Percentiles rank a stretch among this genome's conserved stretches.
Evolutionary conservation across 2,888 invertebrate genomes (phyloP).

Genomic region (Spilosoma lubricipeda): DNA sequence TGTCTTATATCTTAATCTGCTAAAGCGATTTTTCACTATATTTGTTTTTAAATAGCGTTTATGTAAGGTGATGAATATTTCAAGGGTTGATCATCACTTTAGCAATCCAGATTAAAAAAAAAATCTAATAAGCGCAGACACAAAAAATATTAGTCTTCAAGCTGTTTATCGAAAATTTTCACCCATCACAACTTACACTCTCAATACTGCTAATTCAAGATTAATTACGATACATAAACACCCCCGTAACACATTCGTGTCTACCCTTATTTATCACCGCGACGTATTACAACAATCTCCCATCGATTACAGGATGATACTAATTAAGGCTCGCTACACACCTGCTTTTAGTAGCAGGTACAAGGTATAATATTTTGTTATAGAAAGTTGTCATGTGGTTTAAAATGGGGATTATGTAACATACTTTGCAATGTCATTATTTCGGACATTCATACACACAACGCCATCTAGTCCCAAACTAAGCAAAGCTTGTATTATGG

Average conservation of each 20-base stretch:
- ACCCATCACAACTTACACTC: background rate
- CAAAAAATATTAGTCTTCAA: background rate
- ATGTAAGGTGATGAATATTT: no score
- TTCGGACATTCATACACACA: no score
- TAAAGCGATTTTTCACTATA: no score
- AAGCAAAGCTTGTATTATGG: no score
- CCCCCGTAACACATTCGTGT: conserved; percentile 25
- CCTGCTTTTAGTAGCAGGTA: conserved; percentile 52
- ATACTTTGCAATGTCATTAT: no score
- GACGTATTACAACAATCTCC: conserved; percentile 43
- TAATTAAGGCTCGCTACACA: conserved; percentile 56
- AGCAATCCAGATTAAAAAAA: no score
- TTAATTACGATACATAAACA: conserved; percentile 20
- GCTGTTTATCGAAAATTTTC: background rate
- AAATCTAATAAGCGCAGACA: background rate
- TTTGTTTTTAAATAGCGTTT: no score
- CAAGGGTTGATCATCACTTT: no score
- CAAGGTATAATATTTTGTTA: conserved; percentile 8
- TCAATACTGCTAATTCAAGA: conserved; percentile 2
- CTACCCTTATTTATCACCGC: conserved; percentile 51
- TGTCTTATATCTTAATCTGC: no score
- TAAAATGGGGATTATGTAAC: no score
- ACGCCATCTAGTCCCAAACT: no score
- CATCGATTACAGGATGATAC: conserved; percentile 58
- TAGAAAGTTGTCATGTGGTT: background rate